These are phyloP conservation scores for Amphiprion percula DNA, from an alignment of 2,113 vertebrate species.

Conservation along the genomic window DNA sequence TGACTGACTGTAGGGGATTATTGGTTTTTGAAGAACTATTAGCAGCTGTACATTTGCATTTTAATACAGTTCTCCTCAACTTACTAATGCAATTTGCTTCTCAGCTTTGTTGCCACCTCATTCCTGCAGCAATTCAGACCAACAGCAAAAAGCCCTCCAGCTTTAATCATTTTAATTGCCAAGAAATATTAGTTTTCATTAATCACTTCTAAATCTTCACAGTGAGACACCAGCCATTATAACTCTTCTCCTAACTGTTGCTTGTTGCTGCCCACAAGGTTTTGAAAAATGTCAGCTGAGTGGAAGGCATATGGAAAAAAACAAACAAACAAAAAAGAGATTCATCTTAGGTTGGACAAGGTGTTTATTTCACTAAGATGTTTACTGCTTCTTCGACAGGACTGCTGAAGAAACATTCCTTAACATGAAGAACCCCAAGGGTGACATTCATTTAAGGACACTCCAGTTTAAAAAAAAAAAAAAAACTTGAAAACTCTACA, in stretches of 20 bases:
- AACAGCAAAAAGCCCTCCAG: constrained; percentile 81
- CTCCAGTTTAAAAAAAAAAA: not conserved
- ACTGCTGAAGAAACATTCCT: not conserved
- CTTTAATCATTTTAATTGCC: constrained; percentile 86
- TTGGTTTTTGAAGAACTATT: constrained; percentile 99
- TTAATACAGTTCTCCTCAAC: constrained; percentile 98
- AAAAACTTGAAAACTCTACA: constrained; percentile 1
- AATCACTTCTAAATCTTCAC: constrained; percentile 81
- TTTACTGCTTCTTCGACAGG: not conserved
- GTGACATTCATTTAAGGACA: not conserved
- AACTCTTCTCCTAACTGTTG: constrained; percentile 56
- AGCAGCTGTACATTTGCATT: constrained; percentile 99
- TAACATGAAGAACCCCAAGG: not conserved
- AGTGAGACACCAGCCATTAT: constrained; percentile 48
- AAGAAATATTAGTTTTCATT: constrained; percentile 83
- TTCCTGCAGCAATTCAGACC: constrained; percentile 90
- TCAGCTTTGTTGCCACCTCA: constrained; percentile 93
- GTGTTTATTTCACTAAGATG: constrained; percentile 23
- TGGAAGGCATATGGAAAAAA: constrained; percentile 1
- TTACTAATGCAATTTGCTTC: constrained; percentile 96
- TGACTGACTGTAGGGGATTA: constrained; percentile 99
- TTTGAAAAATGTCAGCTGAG: constrained; percentile 11
- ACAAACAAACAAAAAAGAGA: not conserved
- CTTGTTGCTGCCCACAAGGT: constrained; percentile 40
- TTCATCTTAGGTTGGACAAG: not conserved